Conservation (phyloP, 1,140 invertebrate genomes). For the honey bee (Apis mellifera) region DNA sequence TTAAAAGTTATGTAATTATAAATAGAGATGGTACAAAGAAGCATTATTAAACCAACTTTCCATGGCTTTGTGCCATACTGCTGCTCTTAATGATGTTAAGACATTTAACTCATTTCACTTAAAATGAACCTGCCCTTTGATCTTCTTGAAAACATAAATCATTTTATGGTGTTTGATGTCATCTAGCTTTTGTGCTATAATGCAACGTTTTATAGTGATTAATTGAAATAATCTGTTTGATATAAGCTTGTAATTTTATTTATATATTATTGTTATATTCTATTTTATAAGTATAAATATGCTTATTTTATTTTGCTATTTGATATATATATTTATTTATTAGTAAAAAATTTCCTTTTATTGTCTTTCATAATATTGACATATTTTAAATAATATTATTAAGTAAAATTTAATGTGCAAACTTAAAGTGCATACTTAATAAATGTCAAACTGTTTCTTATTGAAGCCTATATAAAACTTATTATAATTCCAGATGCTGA, state of each 20-base stretch:
- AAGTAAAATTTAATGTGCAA: background rate
- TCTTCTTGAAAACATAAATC: background rate
- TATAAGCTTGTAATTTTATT: background rate
- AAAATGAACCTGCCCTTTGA: background rate
- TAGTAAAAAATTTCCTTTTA: too few relatives aligned
- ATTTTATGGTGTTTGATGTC: background rate
- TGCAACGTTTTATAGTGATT: background rate
- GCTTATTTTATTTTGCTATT: too few relatives aligned
- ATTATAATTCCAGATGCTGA: background rate
- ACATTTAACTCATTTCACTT: background rate
- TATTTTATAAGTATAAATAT: too few relatives aligned
- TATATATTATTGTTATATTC: background rate
- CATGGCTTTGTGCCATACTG: background rate
- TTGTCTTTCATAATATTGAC: too few relatives aligned
- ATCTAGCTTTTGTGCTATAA: background rate
- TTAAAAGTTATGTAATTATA: conserved; percentile 29
- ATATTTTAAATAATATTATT: background rate
- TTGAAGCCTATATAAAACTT: background rate
- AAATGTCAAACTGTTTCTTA: background rate
- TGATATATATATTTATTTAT: too few relatives aligned
- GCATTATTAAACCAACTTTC: conserved; percentile 22
- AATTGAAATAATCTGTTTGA: background rate
- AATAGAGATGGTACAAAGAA: background rate
- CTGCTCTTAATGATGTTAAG: conserved; percentile 3
- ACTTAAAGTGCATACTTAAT: background rate